These are phyloP conservation scores for Columbina picui DNA, from an alignment of 2,113 vertebrate species.

Conservation along the genomic window DNA sequence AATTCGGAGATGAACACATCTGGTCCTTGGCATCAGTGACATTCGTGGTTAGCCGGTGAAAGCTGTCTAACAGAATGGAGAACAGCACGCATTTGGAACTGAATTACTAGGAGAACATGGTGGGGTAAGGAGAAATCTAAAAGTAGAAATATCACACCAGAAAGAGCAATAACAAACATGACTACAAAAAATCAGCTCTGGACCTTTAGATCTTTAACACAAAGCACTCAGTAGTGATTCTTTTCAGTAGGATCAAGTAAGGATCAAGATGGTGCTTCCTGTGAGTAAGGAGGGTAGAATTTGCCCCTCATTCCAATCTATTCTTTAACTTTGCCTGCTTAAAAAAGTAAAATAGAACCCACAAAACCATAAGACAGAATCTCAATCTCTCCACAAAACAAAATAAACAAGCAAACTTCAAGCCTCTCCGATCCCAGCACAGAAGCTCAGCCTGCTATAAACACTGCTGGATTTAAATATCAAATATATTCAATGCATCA, in stretches of 20 bases:
- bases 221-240: fast-evolving
- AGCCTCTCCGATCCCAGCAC: background rate
- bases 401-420: background rate
- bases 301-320: background rate
- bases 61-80: background rate
- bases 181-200: background rate
- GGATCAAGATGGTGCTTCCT: background rate
- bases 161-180: background rate
- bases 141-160: background rate
- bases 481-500: constrained; percentile 18
- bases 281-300: background rate
- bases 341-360: background rate
- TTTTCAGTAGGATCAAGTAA: background rate
- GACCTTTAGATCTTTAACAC: background rate
- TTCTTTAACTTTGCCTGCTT: background rate
- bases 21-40: background rate
- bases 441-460: background rate
- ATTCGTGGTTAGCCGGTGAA: background rate
- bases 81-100: background rate
- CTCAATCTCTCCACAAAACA: background rate
- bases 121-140: background rate
- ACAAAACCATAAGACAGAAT: background rate
- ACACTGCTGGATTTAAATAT: constrained; percentile 38
- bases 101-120: fast-evolving
- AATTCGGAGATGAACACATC: background rate